These are phyloP conservation scores for Cyanoderma ruficeps DNA, from an alignment of 2,113 vertebrate genomes.

Conservation along the genomic window DNA sequence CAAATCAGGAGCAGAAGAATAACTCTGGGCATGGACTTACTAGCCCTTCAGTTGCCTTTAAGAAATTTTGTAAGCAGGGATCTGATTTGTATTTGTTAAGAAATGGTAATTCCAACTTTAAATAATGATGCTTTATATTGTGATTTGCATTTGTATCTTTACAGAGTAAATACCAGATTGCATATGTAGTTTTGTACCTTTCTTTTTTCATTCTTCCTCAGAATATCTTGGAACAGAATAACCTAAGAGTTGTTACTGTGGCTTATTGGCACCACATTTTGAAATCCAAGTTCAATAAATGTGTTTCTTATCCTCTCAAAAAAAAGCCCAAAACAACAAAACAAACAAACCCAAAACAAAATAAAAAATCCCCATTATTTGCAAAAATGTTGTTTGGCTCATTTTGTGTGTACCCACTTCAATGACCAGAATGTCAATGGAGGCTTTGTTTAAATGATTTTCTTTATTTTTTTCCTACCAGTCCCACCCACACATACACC, in stretches of 20 bases:
- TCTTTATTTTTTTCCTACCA: background rate
- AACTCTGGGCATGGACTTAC: background rate
- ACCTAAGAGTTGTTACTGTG: background rate
- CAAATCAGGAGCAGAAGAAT: background rate
- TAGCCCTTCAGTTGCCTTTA: background rate
- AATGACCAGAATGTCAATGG: background rate
- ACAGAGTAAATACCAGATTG: background rate
- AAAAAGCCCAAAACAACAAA: background rate
- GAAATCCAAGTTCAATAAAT: background rate
- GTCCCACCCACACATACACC: slow-evolving; percentile 36
- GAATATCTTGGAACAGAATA: background rate
- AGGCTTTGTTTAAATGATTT: slow-evolving; percentile 39
- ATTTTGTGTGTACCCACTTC: background rate
- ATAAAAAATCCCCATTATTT: background rate
- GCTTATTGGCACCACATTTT: background rate
- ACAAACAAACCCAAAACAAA: no score
- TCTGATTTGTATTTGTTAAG: background rate
- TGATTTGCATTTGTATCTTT: background rate
- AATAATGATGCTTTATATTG: background rate
- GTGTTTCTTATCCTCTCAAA: background rate
- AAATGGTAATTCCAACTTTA: background rate
- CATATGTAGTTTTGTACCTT: background rate
- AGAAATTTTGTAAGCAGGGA: background rate
- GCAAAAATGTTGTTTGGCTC: background rate
- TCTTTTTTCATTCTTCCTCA: background rate